A percentile compares a stretch with the other conserved stretches of the same genome.
phyloP scores from a whole-genome alignment of 1,140 invertebrate species.

The Cyphomyrmex costatus region DNA sequence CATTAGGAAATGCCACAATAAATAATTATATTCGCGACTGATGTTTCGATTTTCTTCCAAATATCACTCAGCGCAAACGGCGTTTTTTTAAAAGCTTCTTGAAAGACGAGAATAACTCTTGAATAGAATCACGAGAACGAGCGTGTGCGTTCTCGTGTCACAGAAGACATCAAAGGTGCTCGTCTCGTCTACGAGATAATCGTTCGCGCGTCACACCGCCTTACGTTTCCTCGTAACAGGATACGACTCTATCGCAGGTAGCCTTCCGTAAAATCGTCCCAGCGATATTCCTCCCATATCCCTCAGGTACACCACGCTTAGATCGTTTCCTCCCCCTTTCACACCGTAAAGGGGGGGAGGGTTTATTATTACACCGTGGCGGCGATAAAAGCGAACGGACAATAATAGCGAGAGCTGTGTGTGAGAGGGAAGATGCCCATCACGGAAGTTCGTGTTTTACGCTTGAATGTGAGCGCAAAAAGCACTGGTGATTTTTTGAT shows the following conservation, averaged over 20 bases:
- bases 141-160: slow-evolving; percentile 34
- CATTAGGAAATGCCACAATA: not conserved
- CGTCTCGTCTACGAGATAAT: slow-evolving; percentile 62
- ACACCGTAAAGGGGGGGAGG: not conserved
- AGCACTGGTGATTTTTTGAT: slow-evolving; percentile 42
- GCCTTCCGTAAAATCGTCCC: slow-evolving; percentile 66
- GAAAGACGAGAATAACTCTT: slow-evolving; percentile 36
- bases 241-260: slow-evolving; percentile 61
- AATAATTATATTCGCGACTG: not conserved
- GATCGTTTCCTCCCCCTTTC: slow-evolving; percentile 1
- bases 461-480: slow-evolving; percentile 44
- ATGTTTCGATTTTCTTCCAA: slow-evolving; percentile 3
- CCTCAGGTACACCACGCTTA: slow-evolving; percentile 33
- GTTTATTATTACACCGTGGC: slow-evolving; percentile 61
- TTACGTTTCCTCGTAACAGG: slow-evolving; percentile 66
- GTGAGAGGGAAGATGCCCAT: slow-evolving; percentile 49
- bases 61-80: not conserved
- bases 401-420: slow-evolving; percentile 54
- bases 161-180: slow-evolving; percentile 55
- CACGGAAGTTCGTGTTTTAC: slow-evolving; percentile 63
- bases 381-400: slow-evolving; percentile 59
- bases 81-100: slow-evolving; percentile 22
- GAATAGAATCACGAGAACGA: slow-evolving; percentile 40
- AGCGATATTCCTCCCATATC: slow-evolving; percentile 59
- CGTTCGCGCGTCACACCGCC: slow-evolving; percentile 56